Evolutionary conservation across 2,797 vertebrate genomes (phyloP), one percentile per base, ranked within the genome.

Genomic region (Nothura maculosa): DNA sequence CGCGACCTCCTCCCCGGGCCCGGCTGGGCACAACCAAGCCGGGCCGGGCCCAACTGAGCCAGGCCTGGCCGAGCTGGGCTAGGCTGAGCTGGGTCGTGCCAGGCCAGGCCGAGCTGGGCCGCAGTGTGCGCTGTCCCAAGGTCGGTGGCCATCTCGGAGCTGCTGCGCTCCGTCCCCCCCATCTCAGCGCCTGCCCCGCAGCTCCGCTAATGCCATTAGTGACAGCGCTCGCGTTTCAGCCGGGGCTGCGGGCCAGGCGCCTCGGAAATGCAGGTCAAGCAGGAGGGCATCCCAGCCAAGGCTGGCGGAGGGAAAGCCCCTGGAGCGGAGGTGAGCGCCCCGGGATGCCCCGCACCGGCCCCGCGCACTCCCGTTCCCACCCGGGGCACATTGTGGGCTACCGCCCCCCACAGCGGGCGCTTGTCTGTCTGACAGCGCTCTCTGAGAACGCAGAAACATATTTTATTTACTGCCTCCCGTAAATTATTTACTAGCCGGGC

Each of bases 391-490:
- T 85, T 94, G 54, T 64, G 84, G 42, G 63, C 95, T 96, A 94
- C 94, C 28, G 16, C 81, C 64, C 64, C 64, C 91, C 6, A 11
- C 76, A 38, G 85, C 4, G 27, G 72, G 81, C 28, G 21, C 70
- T 96, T 94, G 92, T 89, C 32, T 9, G 82, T 90, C 91, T 92
- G 77, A 95, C 89, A 97, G 92, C 82, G 92, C 68, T 95, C 81
- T 50, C 75, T 54, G 48, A 90, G 64, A 90, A 87, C 94, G 87
- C 85, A 96, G 90, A 96, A 96, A 94, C 90, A 94, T 97, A 97
- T 97, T 97, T 97, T 97, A 97, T 98, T 97, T 98, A 98, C 97
- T 97, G 92, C 94, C 90, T 95, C 93, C 96, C 95, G 96, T 97
- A 98, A 97, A 97, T 97, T 96, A 97, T 98, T 98, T 97, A 97